Evolutionary conservation across 2,113 vertebrate genomes (phyloP), one percentile per base, ranked within the genome.

Genomic region (Sterna hirundo): DNA sequence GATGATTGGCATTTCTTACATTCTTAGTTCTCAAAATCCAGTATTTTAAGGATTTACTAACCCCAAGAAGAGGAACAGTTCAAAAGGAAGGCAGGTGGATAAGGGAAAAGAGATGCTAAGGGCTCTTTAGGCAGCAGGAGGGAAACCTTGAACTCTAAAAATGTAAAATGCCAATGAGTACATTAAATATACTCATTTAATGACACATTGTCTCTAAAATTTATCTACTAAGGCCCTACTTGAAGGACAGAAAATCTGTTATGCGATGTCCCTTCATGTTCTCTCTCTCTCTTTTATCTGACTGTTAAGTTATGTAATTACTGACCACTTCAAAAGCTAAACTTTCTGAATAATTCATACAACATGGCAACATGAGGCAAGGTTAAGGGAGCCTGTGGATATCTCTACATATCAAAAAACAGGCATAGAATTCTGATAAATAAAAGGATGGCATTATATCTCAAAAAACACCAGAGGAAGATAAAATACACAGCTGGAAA

Each of bases 331-430:
- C 88, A 96, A 96, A 96, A 94, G 83, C 36, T 76, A 90, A 91
- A 90, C 36, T 94, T 96, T 54, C 77, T 96, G 92, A 96, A 96
- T 96, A 93, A 97, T 96, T 94, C 89, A 96, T 91, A n/a, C 3
- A 79, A 70, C 38, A 66, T 0, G 5, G 76, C 51, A 93, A 94
- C 69, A 88, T 25, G 55, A 91, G 60, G 61, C 52, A 91, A 72
- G 51, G 84, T 90, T 80, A 88, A n/a, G 22, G 44, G 21, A 90
- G 81, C 83, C 94, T 93, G 65, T 95, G 91, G 88, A 47, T 96
- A 89, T 86, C 61, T 79, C 52, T 71, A 49, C 55, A 58, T 72
- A 57, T 80, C 86, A 94, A 78, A 96, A 94, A 64, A 1, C 38
- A 80, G 70, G 44, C 51, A 44, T 36, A 83, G 77, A 91, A 75